Conservation (phyloP, 2,113 vertebrate genomes). For the Solea senegalensis region DNA sequence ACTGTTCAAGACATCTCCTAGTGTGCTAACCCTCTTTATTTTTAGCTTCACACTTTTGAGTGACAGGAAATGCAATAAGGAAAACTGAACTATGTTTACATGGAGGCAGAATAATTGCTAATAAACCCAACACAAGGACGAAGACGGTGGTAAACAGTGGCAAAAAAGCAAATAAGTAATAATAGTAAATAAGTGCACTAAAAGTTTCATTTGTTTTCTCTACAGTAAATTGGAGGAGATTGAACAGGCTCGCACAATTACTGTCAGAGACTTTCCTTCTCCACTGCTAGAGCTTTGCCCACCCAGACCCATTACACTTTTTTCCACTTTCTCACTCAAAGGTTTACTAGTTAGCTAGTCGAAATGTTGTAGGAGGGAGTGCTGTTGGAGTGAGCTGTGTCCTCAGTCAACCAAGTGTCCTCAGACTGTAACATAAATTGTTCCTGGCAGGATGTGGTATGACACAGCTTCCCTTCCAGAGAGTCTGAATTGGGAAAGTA, state of each 20-base stretch:
- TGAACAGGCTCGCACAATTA: slow-evolving; percentile 53
- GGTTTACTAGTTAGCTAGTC: slow-evolving; percentile 50
- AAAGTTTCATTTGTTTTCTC: slow-evolving; percentile 41
- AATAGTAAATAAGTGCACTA: slow-evolving; percentile 60
- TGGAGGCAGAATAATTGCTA: slow-evolving; percentile 13
- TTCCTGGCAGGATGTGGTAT: slow-evolving; percentile 50
- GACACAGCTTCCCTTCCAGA: slow-evolving; percentile 19
- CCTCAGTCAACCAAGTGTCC: slow-evolving; percentile 65
- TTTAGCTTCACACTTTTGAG: slow-evolving; percentile 35
- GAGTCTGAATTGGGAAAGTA: background rate
- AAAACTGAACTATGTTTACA: slow-evolving; percentile 42
- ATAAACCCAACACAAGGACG: slow-evolving; percentile 3
- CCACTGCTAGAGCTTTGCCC: slow-evolving; percentile 29
- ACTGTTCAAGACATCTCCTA: slow-evolving; percentile 25
- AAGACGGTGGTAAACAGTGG: slow-evolving; percentile 18
- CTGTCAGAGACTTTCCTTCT: slow-evolving; percentile 55
- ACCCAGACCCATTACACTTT: slow-evolving; percentile 19
- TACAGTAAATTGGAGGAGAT: slow-evolving; percentile 48
- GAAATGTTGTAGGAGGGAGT: slow-evolving; percentile 42
- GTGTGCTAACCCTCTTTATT: slow-evolving; percentile 30
- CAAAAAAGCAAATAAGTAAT: slow-evolving; percentile 16
- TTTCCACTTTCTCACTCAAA: slow-evolving; percentile 40
- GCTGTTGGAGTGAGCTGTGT: background rate
- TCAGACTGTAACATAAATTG: slow-evolving; percentile 42
- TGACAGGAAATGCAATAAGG: slow-evolving; percentile 39